Evolutionary conservation across 2,113 vertebrate species (phyloP).

Genomic region (Pelecanus crispus): DNA sequence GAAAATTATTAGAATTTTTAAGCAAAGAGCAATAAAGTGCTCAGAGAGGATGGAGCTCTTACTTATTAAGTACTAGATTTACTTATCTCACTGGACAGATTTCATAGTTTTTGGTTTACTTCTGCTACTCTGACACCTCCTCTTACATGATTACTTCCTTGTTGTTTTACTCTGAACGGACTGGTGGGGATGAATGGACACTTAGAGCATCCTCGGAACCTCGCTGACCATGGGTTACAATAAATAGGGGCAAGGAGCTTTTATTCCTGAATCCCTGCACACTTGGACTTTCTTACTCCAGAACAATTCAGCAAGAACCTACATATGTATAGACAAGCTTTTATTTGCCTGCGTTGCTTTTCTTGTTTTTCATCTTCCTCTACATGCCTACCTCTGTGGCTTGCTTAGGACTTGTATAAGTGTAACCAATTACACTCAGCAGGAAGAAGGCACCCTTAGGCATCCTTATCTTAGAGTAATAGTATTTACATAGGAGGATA

Average conservation of each 20-base stretch:
- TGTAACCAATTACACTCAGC: neutral
- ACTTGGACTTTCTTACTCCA: neutral
- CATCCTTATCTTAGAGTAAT: slow-evolving; percentile 8
- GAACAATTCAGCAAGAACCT: neutral
- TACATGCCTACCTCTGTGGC: neutral
- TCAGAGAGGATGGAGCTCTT: neutral
- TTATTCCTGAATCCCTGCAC: neutral
- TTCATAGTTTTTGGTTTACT: neutral
- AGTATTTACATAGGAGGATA: slow-evolving; percentile 14
- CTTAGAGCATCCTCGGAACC: neutral
- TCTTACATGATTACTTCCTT: neutral
- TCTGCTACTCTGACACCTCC: neutral
- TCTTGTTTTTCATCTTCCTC: slow-evolving; percentile 34
- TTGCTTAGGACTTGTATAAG: neutral
- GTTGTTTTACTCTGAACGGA: neutral
- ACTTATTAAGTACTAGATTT: neutral
- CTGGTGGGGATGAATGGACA: neutral
- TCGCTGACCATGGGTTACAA: neutral
- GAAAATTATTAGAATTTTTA: neutral
- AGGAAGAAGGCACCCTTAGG: slow-evolving; percentile 40
- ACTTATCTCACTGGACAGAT: neutral
- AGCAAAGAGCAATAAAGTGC: neutral
- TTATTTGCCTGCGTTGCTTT: neutral
- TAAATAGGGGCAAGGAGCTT: neutral
- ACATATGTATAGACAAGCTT: slow-evolving; percentile 27